Base-by-base conservation (phyloP, 2,113 vertebrate genomes). In the Myrmecophaga tridactyla region DNA sequence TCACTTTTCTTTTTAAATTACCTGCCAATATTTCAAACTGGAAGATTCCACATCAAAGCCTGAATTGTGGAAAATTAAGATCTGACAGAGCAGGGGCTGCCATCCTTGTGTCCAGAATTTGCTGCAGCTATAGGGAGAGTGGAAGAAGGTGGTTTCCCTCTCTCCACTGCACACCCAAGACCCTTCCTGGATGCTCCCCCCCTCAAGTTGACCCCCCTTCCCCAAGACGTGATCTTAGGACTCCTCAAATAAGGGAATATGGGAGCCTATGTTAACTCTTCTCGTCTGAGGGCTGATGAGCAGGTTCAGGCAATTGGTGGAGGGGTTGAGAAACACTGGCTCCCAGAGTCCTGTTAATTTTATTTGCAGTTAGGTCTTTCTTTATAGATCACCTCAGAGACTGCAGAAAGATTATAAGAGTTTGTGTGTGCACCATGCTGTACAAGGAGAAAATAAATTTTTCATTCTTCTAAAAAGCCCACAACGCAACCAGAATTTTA, bases 371-470 rank as follows among this genome's bases (percentile, higher is more conserved):
- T 21, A 36, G 7, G 76, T 21, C 46, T 86, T 87, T 87, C 96
- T 80, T 73, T 77, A 93, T 78, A 51, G 70, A 86, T 92, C 93
- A 75, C 72, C 73, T 96, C 93, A 93, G 97, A 97, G 93, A 94
- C 46, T 88, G 89, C 82, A 97, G 86, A 80, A 96, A 96, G 96
- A 96, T 96, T 48, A 91, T 62, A 95, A 84, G 88, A 67, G 81
- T 92, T 56, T 73, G 21, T 89, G n/a, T n/a, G 91, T 94, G 96
- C 36, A 12, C 93, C 89, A 0, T 86, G 96, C 90, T 72, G 95
- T 60, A 90, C 86, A 21, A 96, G 92, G 83, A 98, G 97, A 97
- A 98, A 98, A 98, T 97, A 97, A 97, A 98, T 98, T 98, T 97
- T 98, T 98, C 98, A 94, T 98, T 97, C 98, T 93, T 96, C 92